Percentiles rank a stretch among this genome's conserved stretches.
phyloP scores from a whole-genome alignment of 2,113 vertebrate species.

The Amphiprion ocellaris region DNA sequence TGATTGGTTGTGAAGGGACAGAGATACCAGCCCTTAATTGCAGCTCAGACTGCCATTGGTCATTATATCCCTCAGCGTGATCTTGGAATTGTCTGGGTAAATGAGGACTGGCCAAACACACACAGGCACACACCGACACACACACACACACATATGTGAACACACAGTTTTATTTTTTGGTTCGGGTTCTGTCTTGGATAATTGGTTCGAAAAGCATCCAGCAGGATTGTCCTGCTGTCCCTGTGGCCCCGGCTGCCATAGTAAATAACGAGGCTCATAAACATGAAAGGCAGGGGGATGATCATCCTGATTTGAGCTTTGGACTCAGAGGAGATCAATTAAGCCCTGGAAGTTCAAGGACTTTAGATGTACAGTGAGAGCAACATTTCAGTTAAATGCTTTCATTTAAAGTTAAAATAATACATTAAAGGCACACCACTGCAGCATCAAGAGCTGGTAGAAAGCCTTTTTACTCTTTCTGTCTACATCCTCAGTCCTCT shows the following conservation, averaged over 20 bases:
- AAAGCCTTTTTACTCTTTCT: neutral
- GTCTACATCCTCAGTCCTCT: neutral
- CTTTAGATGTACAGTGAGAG: conserved; percentile 41
- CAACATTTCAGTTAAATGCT: conserved; percentile 39
- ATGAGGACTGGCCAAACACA: conserved; percentile 49
- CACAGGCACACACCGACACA: neutral
- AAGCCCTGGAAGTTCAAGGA: conserved; percentile 33
- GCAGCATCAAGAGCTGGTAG: neutral
- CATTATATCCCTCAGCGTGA: conserved; percentile 61
- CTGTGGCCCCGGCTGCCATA: conserved; percentile 64
- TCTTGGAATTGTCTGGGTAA: conserved; percentile 53
- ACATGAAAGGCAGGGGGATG: conserved; percentile 70
- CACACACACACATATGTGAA: neutral
- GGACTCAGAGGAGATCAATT: conserved; percentile 64
- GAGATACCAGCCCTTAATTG: conserved; percentile 62
- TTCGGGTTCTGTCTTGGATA: conserved; percentile 63
- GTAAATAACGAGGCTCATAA: conserved; percentile 71
- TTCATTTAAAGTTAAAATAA: conserved; percentile 26
- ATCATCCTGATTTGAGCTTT: conserved; percentile 67
- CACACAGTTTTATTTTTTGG: conserved; percentile 16
- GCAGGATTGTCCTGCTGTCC: conserved; percentile 57
- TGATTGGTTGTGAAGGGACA: conserved; percentile 70
- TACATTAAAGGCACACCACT: neutral
- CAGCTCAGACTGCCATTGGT: conserved; percentile 65
- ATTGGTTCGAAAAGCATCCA: conserved; percentile 70